Percentiles rank a stretch among this genome's conserved stretches.
phyloP scores from a whole-genome alignment of 2,797 vertebrate genomes.

The Pseudomugil tenellus region DNA sequence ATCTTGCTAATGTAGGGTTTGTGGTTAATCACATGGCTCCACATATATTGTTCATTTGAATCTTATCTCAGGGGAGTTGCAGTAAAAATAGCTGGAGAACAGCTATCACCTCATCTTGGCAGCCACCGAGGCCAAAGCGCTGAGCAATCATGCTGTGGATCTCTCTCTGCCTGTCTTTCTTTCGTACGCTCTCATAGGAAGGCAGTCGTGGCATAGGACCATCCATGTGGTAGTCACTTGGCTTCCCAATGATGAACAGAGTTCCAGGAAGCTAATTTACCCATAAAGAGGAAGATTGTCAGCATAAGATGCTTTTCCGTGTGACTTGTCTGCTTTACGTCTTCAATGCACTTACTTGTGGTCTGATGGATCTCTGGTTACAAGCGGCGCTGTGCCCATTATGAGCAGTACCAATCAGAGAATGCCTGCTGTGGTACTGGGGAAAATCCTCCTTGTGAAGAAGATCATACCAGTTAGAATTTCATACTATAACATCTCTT shows the following conservation, averaged over 20 bases:
- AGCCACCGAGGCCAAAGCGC: constrained; percentile 63
- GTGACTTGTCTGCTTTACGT: not conserved
- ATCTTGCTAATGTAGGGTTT: not conserved
- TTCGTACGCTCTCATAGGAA: constrained; percentile 75
- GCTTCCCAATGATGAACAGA: constrained; percentile 70
- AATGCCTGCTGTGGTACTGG: constrained; percentile 70
- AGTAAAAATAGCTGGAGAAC: too few relatives aligned
- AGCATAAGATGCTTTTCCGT: not conserved
- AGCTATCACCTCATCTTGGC: constrained; percentile 19
- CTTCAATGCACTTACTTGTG: constrained; percentile 61
- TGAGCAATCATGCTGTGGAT: constrained; percentile 74
- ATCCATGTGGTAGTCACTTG: constrained; percentile 70
- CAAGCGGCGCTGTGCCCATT: constrained; percentile 40
- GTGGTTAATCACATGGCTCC: not conserved
- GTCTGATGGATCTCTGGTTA: constrained; percentile 33
- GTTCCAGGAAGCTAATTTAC: constrained; percentile 46
- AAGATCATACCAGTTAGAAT: not conserved
- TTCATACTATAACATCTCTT: too few relatives aligned
- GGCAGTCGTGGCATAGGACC: constrained; percentile 65
- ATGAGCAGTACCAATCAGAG: constrained; percentile 41
- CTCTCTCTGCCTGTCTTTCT: constrained; percentile 77
- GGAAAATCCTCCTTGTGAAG: constrained; percentile 50
- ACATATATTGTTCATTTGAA: not conserved
- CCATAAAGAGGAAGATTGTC: not conserved
- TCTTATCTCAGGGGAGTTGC: not conserved